Evolutionary conservation across 2,797 vertebrate genomes (phyloP).

Genomic region (Siniperca undulata): DNA sequence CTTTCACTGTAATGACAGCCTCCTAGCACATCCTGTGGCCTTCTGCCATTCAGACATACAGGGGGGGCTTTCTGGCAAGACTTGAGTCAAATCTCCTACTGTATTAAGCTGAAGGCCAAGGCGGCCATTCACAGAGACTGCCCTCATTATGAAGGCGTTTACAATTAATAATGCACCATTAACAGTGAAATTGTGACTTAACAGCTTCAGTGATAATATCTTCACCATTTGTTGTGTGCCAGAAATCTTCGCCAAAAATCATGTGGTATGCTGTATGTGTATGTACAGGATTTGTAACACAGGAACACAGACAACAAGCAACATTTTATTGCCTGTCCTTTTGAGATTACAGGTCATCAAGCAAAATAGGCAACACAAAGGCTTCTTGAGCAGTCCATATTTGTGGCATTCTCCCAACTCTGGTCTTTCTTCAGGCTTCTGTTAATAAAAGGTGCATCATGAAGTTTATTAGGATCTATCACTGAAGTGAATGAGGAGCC

Average conservation of each 20-base stretch:
- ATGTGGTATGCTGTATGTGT: neutral
- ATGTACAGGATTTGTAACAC: neutral
- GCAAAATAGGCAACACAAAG: neutral
- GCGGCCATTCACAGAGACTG: conserved; percentile 18
- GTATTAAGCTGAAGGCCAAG: conserved; percentile 27
- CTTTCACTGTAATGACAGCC: conserved; percentile 43
- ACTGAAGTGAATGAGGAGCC: neutral
- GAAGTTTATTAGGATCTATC: neutral
- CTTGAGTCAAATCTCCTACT: conserved; percentile 50
- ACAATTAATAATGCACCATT: conserved; percentile 47
- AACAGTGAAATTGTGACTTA: conserved; percentile 31
- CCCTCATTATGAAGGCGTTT: conserved; percentile 31
- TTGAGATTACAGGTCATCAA: neutral
- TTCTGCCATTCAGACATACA: conserved; percentile 38
- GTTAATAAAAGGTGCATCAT: neutral
- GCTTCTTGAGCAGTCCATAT: neutral
- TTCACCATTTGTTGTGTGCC: conserved; percentile 10
- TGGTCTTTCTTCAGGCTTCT: neutral
- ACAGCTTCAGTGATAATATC: conserved; percentile 17
- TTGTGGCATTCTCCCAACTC: neutral
- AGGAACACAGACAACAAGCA: neutral
- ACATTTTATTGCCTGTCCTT: neutral
- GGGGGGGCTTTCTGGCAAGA: conserved; percentile 54
- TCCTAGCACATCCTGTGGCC: conserved; percentile 48
- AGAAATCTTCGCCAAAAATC: conserved; percentile 16